Percentiles rank a stretch among this genome's conserved stretches.
Conservation (phyloP, 2,113 vertebrate genomes). For the Melanocharis versteri region DNA sequence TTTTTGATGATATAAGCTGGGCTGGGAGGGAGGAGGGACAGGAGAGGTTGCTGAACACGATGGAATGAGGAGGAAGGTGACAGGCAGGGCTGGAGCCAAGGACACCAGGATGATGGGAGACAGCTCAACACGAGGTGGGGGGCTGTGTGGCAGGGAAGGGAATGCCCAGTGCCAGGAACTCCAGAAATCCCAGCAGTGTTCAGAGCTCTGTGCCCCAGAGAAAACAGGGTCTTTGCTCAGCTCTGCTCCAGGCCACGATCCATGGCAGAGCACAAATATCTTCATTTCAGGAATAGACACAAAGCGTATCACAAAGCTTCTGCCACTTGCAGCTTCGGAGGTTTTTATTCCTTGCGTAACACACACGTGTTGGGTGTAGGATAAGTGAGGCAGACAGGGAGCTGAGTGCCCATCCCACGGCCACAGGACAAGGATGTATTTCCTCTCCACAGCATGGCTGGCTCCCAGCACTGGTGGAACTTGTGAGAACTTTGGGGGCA, state of each 20-base stretch:
- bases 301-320: neutral
- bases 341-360: neutral
- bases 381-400: neutral
- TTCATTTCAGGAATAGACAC: neutral
- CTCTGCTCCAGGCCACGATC: neutral
- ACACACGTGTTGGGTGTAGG: accelerated
- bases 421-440: neutral
- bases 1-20: constrained; percentile 66
- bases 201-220: neutral
- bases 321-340: neutral
- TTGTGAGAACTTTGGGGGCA: neutral
- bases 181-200: neutral
- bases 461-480: neutral
- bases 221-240: neutral
- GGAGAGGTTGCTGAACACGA: constrained; percentile 39
- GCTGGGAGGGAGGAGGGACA: constrained; percentile 18
- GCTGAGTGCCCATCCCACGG: neutral
- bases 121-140: neutral
- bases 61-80: constrained; percentile 17
- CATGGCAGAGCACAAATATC: neutral
- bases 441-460: neutral
- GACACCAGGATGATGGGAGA: neutral
- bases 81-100: neutral
- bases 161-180: neutral
- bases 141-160: neutral